A percentile compares a stretch with the other conserved stretches of the same genome.
These are phyloP conservation scores for Tetranychus urticae DNA, from an alignment of 1,140 invertebrate species.

Conservation along the genomic window DNA sequence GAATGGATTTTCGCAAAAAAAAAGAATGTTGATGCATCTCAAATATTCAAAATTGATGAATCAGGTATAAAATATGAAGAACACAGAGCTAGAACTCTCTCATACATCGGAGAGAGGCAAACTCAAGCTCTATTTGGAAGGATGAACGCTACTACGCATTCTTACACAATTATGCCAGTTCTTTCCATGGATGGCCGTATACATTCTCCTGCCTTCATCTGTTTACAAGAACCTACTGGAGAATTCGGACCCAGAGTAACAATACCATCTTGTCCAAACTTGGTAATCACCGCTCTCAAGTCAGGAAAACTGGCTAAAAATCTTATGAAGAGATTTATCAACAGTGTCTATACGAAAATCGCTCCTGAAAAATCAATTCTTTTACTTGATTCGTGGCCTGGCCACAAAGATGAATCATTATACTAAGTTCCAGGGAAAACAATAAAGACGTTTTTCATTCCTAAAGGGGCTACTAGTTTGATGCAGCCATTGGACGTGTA, in stretches of 20 bases:
- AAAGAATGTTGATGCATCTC: background rate
- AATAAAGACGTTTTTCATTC: background rate
- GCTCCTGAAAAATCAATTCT: background rate
- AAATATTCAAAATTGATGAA: background rate
- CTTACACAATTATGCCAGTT: constrained; percentile 2
- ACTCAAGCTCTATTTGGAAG: background rate
- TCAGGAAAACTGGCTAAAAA: background rate
- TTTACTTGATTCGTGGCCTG: background rate
- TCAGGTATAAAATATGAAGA: background rate
- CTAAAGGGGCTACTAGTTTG: background rate
- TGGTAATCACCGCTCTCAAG: background rate
- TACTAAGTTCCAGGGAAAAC: background rate
- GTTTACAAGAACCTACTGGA: background rate
- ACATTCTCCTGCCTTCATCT: background rate
- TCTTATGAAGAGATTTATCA: background rate
- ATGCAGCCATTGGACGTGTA: background rate
- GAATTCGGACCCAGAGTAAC: background rate
- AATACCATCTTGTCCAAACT: background rate
- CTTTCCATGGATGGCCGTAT: background rate
- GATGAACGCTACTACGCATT: background rate
- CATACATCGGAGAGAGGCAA: background rate
- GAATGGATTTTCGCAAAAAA: background rate
- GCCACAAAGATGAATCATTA: background rate
- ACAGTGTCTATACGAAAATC: background rate
- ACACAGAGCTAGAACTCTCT: background rate